Evolutionary conservation across 2,797 vertebrate species (phyloP), one percentile per base, ranked within the genome.

Genomic region (Microchirus variegatus): DNA sequence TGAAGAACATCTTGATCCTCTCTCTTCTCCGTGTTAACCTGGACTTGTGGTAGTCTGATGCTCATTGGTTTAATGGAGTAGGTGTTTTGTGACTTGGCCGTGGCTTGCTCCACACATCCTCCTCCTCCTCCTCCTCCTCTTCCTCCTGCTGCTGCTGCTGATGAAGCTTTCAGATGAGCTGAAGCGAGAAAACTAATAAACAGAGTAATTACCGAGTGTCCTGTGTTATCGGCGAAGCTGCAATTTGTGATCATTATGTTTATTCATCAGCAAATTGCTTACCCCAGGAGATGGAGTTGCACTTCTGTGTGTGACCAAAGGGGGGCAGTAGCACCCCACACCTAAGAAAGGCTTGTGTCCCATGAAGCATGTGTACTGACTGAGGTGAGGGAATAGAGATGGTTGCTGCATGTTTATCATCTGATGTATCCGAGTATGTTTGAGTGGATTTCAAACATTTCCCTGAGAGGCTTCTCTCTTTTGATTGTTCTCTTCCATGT

Each of bases 131-230:
- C 31, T 31, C 31, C 31, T 31, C 31, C 31, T 31, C 31, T 7
- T 31, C 5, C 31, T 31, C 31, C 31, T 31, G 7, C 75, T 82
- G 72, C 67, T 73, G 70, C 74, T 77, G 78, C 59, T 80, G 66
- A 75, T 85, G 70, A 77, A 55, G 73, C 70, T 75, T 81, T 84
- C 75, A 70, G 50, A 59, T 45, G 42, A 82, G 79, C 63, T 85
- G 77, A 84, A 86, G 83, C 70, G 53, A 83, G 73, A 80, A 83
- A 86, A 89, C 74, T 71, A 85, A 87, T 86, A 89, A 87, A 84
- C 71, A 78, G 67, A 79, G 77, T 81, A 80, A 91, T 90, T 86
- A 87, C 78, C 64, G 81, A 80, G 80, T 77, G 83, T 84, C 80
- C 73, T 77, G 54, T 72, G 17, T 44, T 7, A 18, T 56, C 43